Percentiles rank a stretch among this genome's conserved stretches.
Conservation (phyloP, 64 coral and sea anemone genomes). For the Platygyra sinensis region DNA sequence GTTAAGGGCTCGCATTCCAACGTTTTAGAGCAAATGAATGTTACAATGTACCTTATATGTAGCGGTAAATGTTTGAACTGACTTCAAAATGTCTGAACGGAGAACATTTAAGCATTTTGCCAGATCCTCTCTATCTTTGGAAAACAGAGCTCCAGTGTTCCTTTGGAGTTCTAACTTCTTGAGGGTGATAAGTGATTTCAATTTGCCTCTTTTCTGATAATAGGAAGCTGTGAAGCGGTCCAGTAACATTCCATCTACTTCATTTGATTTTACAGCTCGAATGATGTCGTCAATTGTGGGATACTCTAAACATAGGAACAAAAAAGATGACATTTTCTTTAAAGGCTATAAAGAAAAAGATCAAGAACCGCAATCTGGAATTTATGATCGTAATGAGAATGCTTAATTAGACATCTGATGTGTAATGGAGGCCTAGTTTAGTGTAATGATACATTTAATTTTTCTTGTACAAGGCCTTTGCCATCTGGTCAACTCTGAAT, state of each 20-base stretch:
- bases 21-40: neutral
- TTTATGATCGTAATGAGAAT: no score
- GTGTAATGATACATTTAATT: no score
- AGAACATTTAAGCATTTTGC: neutral
- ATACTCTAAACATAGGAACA: neutral
- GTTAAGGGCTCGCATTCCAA: no score
- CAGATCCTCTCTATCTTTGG: neutral
- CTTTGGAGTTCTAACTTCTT: slow-evolving; percentile 17
- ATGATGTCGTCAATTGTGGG: neutral
- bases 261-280: neutral
- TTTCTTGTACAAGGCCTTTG: no score
- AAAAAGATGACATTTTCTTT: neutral
- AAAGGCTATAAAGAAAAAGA: neutral
- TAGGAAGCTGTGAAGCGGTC: slow-evolving; percentile 11
- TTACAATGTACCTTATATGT: slow-evolving; percentile 8
- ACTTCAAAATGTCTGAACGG: slow-evolving; percentile 3
- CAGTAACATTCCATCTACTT: slow-evolving; percentile 8
- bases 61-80: neutral
- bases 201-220: slow-evolving; percentile 10
- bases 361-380: no score
- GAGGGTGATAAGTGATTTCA: slow-evolving; percentile 1
- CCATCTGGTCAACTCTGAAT: no score
- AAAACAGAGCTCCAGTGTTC: neutral
- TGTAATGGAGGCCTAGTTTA: no score
- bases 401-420: no score